Evolutionary conservation across 1,140 invertebrate species (phyloP), one percentile per base, ranked within the genome.

Genomic region (Pseudachorutes palmiensis): DNA sequence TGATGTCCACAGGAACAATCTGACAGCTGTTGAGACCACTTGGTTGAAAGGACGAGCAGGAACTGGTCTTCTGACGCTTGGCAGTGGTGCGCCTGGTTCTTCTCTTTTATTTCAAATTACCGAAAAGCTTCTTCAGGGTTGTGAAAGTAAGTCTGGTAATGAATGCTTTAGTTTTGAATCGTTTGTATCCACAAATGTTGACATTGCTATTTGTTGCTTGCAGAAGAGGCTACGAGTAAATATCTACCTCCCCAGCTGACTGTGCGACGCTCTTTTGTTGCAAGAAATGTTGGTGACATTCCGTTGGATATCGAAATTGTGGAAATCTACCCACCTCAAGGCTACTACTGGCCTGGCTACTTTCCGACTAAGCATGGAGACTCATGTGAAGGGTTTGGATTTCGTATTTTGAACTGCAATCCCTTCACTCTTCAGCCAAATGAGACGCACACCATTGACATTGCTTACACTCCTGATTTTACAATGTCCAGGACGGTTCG

Each of bases 401-500:
- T 93, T 76, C 84, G 84, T 76, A 84, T 94, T 24, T 78, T 92
- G 26, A 88, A 94, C 74, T 97, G 94, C 79, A 81, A 83, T 29
- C 84, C 88, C 12, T 94, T 96, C 76, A 80, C 84, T 48, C 80
- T 98, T 41, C 79, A 80, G 64, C 90, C 93, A 19, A 95, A 96
- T 78, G 84, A 83, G 12, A 89, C 87, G n/a, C 84, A 83, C 72
- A 88, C 88, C 76, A 86, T 98, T 31, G 91, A 96, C 75, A 90
- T 97, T 72, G 88, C 89, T 64, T 97, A 94, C 78, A 91, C 90
- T 0, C 89, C 94, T 5, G 95, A 98, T 81, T 96, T 94, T 76
- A 93, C 94, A 2, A 81, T 94, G 66, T 85, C 90, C 0, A 83
- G 87, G 66, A 84, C 94, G 29, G 82, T 87, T 67, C 83, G 90